These are phyloP conservation scores for Neelides sp. DNA, from an alignment of 1,140 invertebrate genomes.

Conservation along the genomic window DNA sequence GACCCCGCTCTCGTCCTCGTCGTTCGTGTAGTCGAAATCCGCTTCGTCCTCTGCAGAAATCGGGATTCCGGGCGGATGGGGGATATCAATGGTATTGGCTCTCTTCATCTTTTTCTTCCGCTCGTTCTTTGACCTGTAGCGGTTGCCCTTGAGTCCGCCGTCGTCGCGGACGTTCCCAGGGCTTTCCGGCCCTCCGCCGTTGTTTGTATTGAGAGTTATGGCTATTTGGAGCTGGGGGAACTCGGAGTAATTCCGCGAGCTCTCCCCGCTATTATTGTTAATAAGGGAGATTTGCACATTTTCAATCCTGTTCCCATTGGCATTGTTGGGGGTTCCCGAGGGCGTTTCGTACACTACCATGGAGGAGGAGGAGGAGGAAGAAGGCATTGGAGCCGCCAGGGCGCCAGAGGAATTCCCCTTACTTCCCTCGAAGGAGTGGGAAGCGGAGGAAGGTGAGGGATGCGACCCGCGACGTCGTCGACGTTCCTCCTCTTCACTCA, in stretches of 20 bases:
- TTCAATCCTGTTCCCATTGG: slow-evolving; percentile 23
- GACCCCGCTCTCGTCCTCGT: slow-evolving; percentile 17
- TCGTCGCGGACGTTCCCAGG: not conserved
- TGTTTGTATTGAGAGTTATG: slow-evolving; percentile 30
- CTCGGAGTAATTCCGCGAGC: too few relatives aligned
- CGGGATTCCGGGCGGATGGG: slow-evolving; percentile 49
- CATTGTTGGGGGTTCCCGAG: slow-evolving; percentile 1
- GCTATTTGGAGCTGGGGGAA: slow-evolving; percentile 31
- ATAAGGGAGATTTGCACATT: slow-evolving; percentile 31
- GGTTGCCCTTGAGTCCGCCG: slow-evolving; percentile 9
- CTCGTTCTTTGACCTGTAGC: slow-evolving; percentile 32
- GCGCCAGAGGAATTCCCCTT: slow-evolving; percentile 31
- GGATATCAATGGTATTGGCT: slow-evolving; percentile 76
- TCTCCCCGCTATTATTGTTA: slow-evolving; percentile 18
- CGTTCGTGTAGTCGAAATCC: slow-evolving; percentile 34
- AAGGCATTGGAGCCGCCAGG: slow-evolving; percentile 17
- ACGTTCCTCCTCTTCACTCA: slow-evolving; percentile 34
- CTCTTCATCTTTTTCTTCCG: slow-evolving; percentile 68
- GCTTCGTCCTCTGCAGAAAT: slow-evolving; percentile 39
- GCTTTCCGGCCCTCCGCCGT: not conserved
- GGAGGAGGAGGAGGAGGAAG: not conserved
- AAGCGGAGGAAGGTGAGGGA: slow-evolving; percentile 16
- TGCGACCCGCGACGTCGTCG: slow-evolving; percentile 15
- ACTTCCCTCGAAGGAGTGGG: not conserved
- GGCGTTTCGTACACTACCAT: not conserved